Percentiles rank a stretch among this genome's conserved stretches.
These are phyloP conservation scores for Chrysolina americana DNA, from an alignment of 2,888 invertebrate species.

Conservation along the genomic window DNA sequence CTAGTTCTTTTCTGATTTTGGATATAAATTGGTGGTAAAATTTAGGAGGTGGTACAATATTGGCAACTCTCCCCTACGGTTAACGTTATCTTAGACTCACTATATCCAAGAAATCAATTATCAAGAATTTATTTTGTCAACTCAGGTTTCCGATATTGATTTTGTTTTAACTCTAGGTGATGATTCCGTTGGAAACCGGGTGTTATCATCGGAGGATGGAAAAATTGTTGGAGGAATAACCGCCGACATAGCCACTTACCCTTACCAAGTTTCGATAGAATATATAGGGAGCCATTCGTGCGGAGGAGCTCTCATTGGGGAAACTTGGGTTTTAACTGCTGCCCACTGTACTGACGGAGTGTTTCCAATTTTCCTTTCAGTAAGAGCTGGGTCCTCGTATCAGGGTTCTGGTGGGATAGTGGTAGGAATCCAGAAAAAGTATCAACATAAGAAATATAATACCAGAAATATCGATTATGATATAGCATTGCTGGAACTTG, in stretches of 20 bases:
- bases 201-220: slow-evolving; percentile 26
- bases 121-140: no score
- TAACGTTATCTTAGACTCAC: no score
- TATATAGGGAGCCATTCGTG: slow-evolving; percentile 47
- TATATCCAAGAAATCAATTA: no score
- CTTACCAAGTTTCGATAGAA: slow-evolving; percentile 51
- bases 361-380: slow-evolving; percentile 22
- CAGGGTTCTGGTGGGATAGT: slow-evolving; percentile 47
- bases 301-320: slow-evolving; percentile 50
- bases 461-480: slow-evolving; percentile 47
- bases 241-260: slow-evolving; percentile 29
- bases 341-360: slow-evolving; percentile 50
- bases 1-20: no score
- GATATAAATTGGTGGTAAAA: no score
- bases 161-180: background rate
- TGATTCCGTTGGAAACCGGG: slow-evolving; percentile 25
- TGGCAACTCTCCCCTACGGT: no score
- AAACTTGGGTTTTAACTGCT: slow-evolving; percentile 52
- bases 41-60: no score
- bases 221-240: slow-evolving; percentile 34
- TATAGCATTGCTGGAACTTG: slow-evolving; percentile 38
- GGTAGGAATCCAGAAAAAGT: slow-evolving; percentile 34
- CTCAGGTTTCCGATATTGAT: background rate
- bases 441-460: slow-evolving; percentile 42
- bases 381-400: slow-evolving; percentile 47